Evolutionary conservation across 2,888 invertebrate genomes (phyloP), one percentile per base, ranked within the genome.

Genomic region (Mylabris sibirica): DNA sequence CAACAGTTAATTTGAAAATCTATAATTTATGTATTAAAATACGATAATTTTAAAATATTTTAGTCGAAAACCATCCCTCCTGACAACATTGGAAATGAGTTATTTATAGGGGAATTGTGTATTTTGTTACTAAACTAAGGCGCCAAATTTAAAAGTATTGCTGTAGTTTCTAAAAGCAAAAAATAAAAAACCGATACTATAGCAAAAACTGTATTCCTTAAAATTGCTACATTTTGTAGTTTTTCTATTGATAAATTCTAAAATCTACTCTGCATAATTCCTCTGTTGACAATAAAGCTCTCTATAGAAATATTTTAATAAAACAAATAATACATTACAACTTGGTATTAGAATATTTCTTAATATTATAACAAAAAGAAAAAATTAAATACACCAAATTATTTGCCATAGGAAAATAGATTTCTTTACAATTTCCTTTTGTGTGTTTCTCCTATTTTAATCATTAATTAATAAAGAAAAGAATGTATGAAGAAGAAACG

Each of bases 131-230:
- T 6, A 2, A 30, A 30, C 8, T 30, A 8, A 14, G 14, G 60
- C 60, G 60, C 26, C 17, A 60, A 60, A 14, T 60, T 60, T 30
- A 24, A 60, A 60, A 1, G 38, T 30, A 30, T 30, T 6, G 30
- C 1, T 30, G 8, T 30, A n/a, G n/a, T 30, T 30, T 30, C 30
- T n/a, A n/a, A 30, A 30, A 34, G 20, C 1, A 20, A 11, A 3
- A 38, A 14, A 64, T 5, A 59, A 63, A 20, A 64, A 8, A 64
- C 59, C 2, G 49, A 17, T 64, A 17, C 20, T 69, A 77, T 79
- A 79, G 75, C 78, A 77, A 80, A 79, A 76, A 76, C 75, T 77
- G 77, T 79, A 78, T 44, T 78, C 78, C 67, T 76, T 74, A 69
- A 75, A 79, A 77, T 73, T 68, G 76, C 76, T 77, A 78, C 77